Percentiles rank a stretch among this genome's conserved stretches.
These are phyloP conservation scores for Hippolais icterina DNA, from an alignment of 2,113 vertebrate genomes.

Conservation along the genomic window DNA sequence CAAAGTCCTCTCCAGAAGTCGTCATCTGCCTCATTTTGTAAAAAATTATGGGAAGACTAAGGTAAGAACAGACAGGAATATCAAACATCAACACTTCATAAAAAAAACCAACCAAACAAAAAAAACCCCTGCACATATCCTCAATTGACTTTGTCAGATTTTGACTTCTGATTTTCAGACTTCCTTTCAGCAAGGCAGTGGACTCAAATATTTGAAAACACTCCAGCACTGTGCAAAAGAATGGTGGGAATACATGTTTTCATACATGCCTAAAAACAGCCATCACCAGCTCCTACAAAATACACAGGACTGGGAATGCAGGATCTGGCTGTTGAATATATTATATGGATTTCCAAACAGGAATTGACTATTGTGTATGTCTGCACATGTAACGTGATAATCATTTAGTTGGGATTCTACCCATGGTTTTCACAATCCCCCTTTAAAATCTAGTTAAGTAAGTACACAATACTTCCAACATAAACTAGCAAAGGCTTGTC, in stretches of 20 bases:
- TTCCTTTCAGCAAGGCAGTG: background rate
- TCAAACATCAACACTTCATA: background rate
- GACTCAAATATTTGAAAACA: background rate
- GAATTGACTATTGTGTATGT: background rate
- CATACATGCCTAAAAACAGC: background rate
- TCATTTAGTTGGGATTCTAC: background rate
- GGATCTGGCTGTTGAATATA: background rate
- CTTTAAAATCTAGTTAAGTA: background rate
- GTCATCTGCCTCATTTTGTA: background rate
- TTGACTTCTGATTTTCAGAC: background rate
- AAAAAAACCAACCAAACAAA: background rate
- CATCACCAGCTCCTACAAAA: background rate
- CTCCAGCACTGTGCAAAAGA: background rate
- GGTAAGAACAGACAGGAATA: background rate
- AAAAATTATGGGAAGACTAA: background rate
- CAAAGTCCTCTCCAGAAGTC: background rate
- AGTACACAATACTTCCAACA: background rate
- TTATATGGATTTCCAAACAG: background rate
- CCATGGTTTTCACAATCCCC: accelerated
- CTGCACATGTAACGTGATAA: background rate
- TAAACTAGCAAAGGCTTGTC: background rate
- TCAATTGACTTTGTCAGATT: background rate
- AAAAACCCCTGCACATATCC: background rate
- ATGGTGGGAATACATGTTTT: background rate
- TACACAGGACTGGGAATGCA: background rate